These are phyloP conservation scores for Pterophyllum scalare DNA, from an alignment of 2,113 vertebrate genomes.

Conservation along the genomic window DNA sequence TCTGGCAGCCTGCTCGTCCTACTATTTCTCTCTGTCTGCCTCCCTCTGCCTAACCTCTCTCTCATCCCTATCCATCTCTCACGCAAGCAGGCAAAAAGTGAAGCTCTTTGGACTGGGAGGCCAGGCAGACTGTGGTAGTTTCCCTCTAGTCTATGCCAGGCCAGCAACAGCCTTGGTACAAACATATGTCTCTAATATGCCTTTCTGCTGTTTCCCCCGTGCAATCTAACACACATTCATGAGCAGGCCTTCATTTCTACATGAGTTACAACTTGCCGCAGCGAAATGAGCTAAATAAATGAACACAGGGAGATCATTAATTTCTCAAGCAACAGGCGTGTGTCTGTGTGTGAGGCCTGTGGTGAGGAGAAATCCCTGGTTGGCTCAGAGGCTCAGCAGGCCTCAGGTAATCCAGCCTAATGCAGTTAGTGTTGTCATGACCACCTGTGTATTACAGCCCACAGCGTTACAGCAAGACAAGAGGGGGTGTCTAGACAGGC, in stretches of 20 bases:
- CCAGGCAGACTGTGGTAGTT: constrained; percentile 31
- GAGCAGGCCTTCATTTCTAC: not conserved
- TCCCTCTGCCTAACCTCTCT: constrained; percentile 37
- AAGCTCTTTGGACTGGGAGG: constrained; percentile 8
- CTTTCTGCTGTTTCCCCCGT: constrained; percentile 11
- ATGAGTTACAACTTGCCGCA: constrained; percentile 16
- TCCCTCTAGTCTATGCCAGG: constrained; percentile 32
- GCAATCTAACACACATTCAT: constrained; percentile 5
- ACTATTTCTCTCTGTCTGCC: constrained; percentile 36
- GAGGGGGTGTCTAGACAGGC: constrained; percentile 56
- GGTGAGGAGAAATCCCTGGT: constrained; percentile 37
- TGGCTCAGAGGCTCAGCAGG: constrained; percentile 53
- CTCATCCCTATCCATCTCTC: constrained; percentile 58
- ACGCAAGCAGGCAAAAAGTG: constrained; percentile 32
- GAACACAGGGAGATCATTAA: constrained; percentile 23
- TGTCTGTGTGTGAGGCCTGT: constrained; percentile 15
- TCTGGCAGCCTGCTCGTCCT: constrained; percentile 41
- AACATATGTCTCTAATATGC: constrained; percentile 33
- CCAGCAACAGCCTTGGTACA: constrained; percentile 11
- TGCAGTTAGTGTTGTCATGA: constrained; percentile 64
- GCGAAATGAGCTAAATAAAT: constrained; percentile 36
- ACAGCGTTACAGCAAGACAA: constrained; percentile 18
- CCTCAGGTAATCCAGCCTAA: constrained; percentile 70
- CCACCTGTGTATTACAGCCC: constrained; percentile 54
- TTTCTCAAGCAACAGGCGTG: constrained; percentile 27